Evolutionary conservation across 2,797 vertebrate species (phyloP).

Genomic region (Anguilla pacifica): DNA sequence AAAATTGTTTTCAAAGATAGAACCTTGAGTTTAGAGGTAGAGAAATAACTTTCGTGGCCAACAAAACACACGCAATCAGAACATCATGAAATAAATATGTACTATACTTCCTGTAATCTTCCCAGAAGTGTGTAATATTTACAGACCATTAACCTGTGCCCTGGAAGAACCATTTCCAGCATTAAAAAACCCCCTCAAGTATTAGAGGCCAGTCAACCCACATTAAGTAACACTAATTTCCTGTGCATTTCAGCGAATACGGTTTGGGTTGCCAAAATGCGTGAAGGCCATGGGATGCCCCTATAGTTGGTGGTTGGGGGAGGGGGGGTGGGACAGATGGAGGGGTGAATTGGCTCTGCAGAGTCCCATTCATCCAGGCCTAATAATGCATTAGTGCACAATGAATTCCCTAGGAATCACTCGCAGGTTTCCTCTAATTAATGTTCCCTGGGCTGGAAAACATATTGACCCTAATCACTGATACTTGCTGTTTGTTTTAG

Average conservation of each 20-base stretch:
- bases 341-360: neutral
- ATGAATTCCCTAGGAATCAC: conserved; percentile 26
- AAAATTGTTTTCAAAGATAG: too few relatives aligned
- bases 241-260: neutral
- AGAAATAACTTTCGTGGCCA: neutral
- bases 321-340: neutral
- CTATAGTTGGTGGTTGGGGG: neutral
- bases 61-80: neutral
- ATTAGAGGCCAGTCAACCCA: neutral
- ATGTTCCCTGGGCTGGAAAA: conserved; percentile 33
- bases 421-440: conserved; percentile 29
- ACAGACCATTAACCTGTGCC: neutral
- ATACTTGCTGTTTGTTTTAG: conserved; percentile 22
- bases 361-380: conserved; percentile 4
- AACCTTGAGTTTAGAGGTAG: neutral
- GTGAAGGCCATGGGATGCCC: neutral
- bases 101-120: neutral
- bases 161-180: neutral
- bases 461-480: conserved; percentile 30
- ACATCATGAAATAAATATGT: neutral
- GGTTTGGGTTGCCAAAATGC: neutral
- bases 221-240: neutral
- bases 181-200: neutral
- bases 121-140: neutral
- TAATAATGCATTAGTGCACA: conserved; percentile 14